Evolutionary conservation across 1,140 invertebrate species (phyloP), one percentile per base, ranked within the genome.

Genomic region (Drosophila ficusphila): DNA sequence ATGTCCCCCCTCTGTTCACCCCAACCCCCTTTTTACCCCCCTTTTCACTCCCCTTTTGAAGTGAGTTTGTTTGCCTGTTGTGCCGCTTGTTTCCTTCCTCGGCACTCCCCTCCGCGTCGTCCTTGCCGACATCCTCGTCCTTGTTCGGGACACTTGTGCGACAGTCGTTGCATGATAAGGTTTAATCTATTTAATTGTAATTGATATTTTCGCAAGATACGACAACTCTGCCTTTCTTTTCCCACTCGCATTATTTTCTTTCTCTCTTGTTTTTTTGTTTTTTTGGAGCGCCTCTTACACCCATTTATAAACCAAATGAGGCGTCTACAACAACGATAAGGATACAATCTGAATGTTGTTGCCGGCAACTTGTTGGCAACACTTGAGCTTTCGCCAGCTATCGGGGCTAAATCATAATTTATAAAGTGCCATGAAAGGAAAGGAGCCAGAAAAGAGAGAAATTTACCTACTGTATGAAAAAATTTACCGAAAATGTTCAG

Each of bases 131-230:
- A 57, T 68, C 48, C 36, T 71, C 53, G 79, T 72, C 56, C 65
- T 76, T 76, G 81, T 73, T 52, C 67, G 61, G 67, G 81, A 79
- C 81, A 86, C 81, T 85, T 86, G 76, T 86, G 81, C 81, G 81
- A 86, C 81, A 86, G 81, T 86, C 86, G 81, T 86, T 86, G 81
- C 81, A 86, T 86, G 81, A 86, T 86, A 86, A 86, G 81, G 81
- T 86, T 86, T 86, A 86, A 86, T 86, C 81, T 86, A 86, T 86
- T 86, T 86, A 86, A 86, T 86, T 86, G 81, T 86, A 86, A 86
- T 86, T 86, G 81, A 86, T 86, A 86, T 86, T 86, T 86, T 86
- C 77, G 56, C 81, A 81, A 86, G 81, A 86, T 86, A 86, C 62
- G 76, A 61, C 62, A 76, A 68, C 64, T 46, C 46, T 42, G 61